Conservation (phyloP, 2,888 invertebrate species). For the Drosophila eohydei region DNA sequence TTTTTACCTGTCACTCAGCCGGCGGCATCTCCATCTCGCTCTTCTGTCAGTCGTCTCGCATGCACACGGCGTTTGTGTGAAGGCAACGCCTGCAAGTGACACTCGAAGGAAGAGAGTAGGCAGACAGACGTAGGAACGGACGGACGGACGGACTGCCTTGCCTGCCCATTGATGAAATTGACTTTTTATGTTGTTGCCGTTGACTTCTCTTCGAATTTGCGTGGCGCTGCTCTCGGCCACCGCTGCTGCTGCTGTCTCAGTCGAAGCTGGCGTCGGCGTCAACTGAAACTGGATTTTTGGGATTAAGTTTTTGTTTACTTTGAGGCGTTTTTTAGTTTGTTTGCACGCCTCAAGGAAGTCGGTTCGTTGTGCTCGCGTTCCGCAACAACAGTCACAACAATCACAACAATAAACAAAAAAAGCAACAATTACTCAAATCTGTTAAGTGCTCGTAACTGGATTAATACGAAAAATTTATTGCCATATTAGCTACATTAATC, state of each 20-base stretch:
- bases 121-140: constrained; percentile 23
- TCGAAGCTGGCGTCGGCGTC: constrained; percentile 23
- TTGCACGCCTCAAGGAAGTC: constrained; percentile 81
- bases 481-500: constrained; percentile 66
- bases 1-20: constrained; percentile 71
- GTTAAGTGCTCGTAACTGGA: constrained; percentile 72
- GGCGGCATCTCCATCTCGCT: constrained; percentile 38
- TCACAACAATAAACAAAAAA: constrained; percentile 10
- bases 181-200: constrained; percentile 78
- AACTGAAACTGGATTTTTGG: constrained; percentile 77
- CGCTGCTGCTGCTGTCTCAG: constrained; percentile 20
- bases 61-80: constrained; percentile 50
- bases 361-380: constrained; percentile 67
- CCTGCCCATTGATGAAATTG: constrained; percentile 83
- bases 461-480: constrained; percentile 64
- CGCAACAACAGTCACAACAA: constrained; percentile 17
- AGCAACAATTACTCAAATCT: constrained; percentile 36
- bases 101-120: constrained; percentile 39
- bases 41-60: constrained; percentile 16
- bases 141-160: constrained; percentile 24
- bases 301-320: constrained; percentile 84
- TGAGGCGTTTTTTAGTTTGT: constrained; percentile 82
- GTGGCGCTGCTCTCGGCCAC: constrained; percentile 41
- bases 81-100: constrained; percentile 73
- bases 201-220: constrained; percentile 68